These are phyloP conservation scores for Steatocranus sp. DNA, from an alignment of 2,797 vertebrate species.

Conservation along the genomic window DNA sequence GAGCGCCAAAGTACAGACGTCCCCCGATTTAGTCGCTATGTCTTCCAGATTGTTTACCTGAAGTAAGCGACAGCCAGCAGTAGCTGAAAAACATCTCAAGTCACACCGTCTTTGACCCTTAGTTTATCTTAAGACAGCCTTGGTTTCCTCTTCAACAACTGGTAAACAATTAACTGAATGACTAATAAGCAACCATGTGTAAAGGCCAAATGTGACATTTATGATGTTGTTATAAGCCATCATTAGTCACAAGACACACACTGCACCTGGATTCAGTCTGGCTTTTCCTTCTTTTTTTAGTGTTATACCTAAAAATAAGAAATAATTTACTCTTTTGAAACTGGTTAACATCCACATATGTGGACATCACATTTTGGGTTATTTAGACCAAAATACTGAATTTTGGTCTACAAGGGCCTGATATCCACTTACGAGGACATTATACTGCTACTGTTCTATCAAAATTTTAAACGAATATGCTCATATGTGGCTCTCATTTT, in stretches of 20 bases:
- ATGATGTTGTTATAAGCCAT: background rate
- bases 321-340: background rate
- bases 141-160: slow-evolving; percentile 38
- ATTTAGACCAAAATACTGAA: background rate
- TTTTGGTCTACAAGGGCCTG: background rate
- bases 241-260: slow-evolving; percentile 29
- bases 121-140: background rate
- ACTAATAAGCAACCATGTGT: slow-evolving; percentile 4
- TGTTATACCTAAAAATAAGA: background rate
- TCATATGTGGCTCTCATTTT: background rate
- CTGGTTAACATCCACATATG: background rate
- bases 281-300: background rate
- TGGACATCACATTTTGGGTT: background rate
- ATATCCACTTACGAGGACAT: background rate
- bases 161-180: slow-evolving; percentile 54
- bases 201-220: background rate
- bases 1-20: background rate
- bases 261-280: background rate
- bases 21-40: background rate
- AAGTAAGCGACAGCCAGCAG: background rate
- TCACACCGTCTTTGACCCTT: slow-evolving; percentile 2
- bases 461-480: fast-evolving
- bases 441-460: fast-evolving
- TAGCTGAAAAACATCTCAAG: background rate
- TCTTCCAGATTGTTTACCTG: background rate